Percentiles rank a stretch among this genome's conserved stretches.
Conservation (phyloP, 2,888 invertebrate species). For the Plebejus melissa region DNA sequence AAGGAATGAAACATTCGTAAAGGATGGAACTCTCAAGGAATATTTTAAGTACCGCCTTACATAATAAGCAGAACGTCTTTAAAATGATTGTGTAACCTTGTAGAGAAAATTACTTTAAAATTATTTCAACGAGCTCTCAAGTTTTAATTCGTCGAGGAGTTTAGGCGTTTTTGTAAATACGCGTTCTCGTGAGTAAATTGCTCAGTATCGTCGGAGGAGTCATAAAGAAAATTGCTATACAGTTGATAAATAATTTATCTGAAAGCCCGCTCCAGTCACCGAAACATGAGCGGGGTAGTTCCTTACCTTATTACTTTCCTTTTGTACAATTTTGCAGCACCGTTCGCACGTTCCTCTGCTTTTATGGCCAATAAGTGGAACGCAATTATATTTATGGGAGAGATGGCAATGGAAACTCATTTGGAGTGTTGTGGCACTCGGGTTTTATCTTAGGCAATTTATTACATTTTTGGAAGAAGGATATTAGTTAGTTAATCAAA, state of each 20-base stretch:
- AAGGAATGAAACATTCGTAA: too few relatives aligned
- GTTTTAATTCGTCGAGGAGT: conserved; percentile 59
- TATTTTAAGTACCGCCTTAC: not conserved
- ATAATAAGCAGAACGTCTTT: not conserved
- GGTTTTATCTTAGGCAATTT: not conserved
- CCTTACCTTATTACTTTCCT: conserved; percentile 74
- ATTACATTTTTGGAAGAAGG: not conserved
- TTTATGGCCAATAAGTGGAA: conserved; percentile 79
- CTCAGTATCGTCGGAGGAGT: conserved; percentile 77
- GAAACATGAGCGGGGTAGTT: conserved; percentile 67
- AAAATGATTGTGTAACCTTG: not conserved
- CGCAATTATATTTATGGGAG: conserved; percentile 78
- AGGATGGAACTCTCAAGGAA: not conserved
- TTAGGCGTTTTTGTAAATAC: conserved; percentile 75
- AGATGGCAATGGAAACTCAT: conserved; percentile 75
- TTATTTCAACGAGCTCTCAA: not conserved
- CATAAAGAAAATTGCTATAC: conserved; percentile 80
- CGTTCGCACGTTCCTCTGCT: conserved; percentile 76
- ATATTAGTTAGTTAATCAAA: not conserved
- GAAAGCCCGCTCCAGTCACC: conserved; percentile 77
- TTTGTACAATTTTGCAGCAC: conserved; percentile 78
- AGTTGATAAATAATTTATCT: conserved; percentile 80
- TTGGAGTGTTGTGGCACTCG: conserved; percentile 43
- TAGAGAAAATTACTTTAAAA: conserved; percentile 7
- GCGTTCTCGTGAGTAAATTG: conserved; percentile 77